phyloP scores from a whole-genome alignment of 2,113 vertebrate species.

The Phyllopteryx taeniolatus region DNA sequence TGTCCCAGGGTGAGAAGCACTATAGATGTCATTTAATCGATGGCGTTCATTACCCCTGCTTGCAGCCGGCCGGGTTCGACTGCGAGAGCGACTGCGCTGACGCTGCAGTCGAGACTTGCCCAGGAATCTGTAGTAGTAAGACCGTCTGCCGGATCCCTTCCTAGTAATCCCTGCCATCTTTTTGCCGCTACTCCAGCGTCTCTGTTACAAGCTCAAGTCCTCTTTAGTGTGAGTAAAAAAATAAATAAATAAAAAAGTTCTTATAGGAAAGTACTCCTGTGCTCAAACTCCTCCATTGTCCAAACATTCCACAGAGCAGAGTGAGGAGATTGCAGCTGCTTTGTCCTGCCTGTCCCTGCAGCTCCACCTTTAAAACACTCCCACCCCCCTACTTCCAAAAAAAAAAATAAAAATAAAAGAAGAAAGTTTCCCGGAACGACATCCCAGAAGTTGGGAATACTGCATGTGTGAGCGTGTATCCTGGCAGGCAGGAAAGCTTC shows the following conservation, averaged over 20 bases:
- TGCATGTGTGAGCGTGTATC: slow-evolving; percentile 54
- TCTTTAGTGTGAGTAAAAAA: background rate
- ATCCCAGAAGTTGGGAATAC: slow-evolving; percentile 61
- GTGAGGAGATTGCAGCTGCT: slow-evolving; percentile 24
- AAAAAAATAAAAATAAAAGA: background rate
- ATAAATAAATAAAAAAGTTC: too few species aligned
- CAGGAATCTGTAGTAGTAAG: slow-evolving; percentile 94
- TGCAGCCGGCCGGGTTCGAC: slow-evolving; percentile 82
- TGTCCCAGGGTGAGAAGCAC: too few species aligned
- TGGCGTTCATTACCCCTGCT: slow-evolving; percentile 79
- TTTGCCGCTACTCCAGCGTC: slow-evolving; percentile 19
- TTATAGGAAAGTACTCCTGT: slow-evolving; percentile 16
- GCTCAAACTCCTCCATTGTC: slow-evolving; percentile 10
- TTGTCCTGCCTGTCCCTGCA: slow-evolving; percentile 43
- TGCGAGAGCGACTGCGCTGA: slow-evolving; percentile 92
- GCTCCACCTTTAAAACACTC: slow-evolving; percentile 52
- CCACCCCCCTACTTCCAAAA: slow-evolving; percentile 24
- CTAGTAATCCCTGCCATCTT: slow-evolving; percentile 86
- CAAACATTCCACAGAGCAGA: slow-evolving; percentile 21
- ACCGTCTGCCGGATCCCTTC: slow-evolving; percentile 88
- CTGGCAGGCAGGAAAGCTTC: slow-evolving; percentile 69
- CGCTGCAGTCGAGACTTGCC: slow-evolving; percentile 90
- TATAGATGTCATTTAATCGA: slow-evolving; percentile 4
- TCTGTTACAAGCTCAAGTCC: slow-evolving; percentile 9
- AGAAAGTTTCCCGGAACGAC: slow-evolving; percentile 57